Evolutionary conservation across 2,888 invertebrate species (phyloP).

Genomic region (Lathronympha strigana): DNA sequence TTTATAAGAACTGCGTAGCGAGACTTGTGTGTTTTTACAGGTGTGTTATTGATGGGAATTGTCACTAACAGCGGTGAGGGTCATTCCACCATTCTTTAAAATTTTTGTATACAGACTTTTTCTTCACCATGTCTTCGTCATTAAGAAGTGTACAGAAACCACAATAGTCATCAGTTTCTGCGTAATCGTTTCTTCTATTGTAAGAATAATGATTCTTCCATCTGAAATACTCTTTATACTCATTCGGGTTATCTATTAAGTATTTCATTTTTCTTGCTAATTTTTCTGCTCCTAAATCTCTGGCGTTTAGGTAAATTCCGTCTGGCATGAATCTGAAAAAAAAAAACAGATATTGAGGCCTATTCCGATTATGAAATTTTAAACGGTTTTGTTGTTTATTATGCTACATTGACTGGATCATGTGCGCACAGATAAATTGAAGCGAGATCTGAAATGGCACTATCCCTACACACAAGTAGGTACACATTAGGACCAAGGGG

Average conservation of each 20-base stretch:
- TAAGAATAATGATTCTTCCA: constrained; percentile 73
- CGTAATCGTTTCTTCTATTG: constrained; percentile 53
- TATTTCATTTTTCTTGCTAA: constrained; percentile 63
- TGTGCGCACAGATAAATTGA: no score
- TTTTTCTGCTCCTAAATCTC: constrained; percentile 52
- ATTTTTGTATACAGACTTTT: constrained; percentile 54
- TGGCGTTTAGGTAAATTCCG: constrained; percentile 67
- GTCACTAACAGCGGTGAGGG: constrained; percentile 38
- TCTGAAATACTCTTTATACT: constrained; percentile 66
- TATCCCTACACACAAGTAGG: no score
- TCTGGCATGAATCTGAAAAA: constrained; percentile 73
- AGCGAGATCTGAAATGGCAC: no score
- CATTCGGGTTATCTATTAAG: constrained; percentile 59
- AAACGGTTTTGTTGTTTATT: background rate
- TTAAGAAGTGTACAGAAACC: constrained; percentile 66
- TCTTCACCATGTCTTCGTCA: constrained; percentile 55
- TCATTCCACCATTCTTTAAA: constrained; percentile 70
- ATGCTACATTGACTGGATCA: no score
- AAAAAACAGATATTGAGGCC: background rate
- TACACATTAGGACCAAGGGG: no score
- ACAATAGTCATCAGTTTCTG: constrained; percentile 71
- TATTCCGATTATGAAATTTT: background rate
- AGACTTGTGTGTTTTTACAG: no score
- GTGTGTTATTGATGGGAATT: background rate
- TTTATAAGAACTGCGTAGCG: no score